Evolutionary conservation across 1,140 invertebrate genomes (phyloP), one percentile per base, ranked within the genome.

Genomic region (Psix sp.): DNA sequence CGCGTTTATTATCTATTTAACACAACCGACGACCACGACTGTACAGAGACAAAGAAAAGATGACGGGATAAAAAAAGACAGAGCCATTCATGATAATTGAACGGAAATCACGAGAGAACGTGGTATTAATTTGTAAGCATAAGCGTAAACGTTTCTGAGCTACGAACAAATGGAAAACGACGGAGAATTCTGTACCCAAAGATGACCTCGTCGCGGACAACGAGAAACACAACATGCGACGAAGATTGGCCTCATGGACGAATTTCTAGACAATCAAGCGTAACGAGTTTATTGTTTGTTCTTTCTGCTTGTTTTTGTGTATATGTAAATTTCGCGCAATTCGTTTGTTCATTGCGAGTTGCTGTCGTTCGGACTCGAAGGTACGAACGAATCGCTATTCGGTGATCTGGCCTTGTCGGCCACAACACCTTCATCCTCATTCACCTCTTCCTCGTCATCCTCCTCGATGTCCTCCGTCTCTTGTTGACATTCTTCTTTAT

Each of bases 401-500:
- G 81, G 76, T 38, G 72, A 71, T 60, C 90, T 91, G 1, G 93
- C 92, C 9, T 94, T 94, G 5, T 95, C 94, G 11, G 73, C 56
- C 7, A 60, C 93, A 24, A 93, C 92, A 48, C 18, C 39, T 33
- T 56, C 56, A 3, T 97, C 95, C 78, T 95, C 92, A 59, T 65
- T 48, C 49, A 59, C 62, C 31, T 66, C 66, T 40, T 63, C 43
- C 4, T 79, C 33, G 2, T 10, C 80, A 4, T 95, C 94, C 11
- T 94, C 93, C 11, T 93, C 92, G 4, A 20, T 36, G 42, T 89
- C 85, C 11, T 88, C 88, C 15, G 90, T 89, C 9, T 90, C 90
- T 0, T 92, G 92, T 6, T 93, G 93, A 5, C 94, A 93, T 15
- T 94, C 93, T 15, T 97, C 95, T 16, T 80, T 80, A 17, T 82